These are phyloP conservation scores for Tillus elongatus DNA, from an alignment of 2,888 invertebrate genomes.

Conservation along the genomic window DNA sequence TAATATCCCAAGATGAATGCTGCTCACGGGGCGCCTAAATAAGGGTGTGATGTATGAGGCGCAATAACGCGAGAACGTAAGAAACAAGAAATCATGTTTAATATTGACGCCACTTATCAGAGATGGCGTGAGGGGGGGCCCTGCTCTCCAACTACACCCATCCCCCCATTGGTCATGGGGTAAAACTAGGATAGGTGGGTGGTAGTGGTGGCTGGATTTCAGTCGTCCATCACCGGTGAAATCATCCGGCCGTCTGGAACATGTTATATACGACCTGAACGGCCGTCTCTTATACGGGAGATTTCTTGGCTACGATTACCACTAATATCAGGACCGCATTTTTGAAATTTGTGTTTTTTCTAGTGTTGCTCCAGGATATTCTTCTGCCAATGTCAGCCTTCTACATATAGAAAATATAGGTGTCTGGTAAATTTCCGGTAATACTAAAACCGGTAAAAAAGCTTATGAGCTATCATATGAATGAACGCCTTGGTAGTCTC, in stretches of 20 bases:
- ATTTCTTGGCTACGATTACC: slow-evolving; percentile 25
- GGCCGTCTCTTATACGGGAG: slow-evolving; percentile 24
- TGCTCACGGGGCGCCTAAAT: slow-evolving; percentile 33
- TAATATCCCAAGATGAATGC: slow-evolving; percentile 29
- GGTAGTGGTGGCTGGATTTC: slow-evolving; percentile 37
- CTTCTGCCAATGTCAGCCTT: too few species aligned
- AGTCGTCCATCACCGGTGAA: slow-evolving; percentile 41
- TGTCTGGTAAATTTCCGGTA: too few species aligned
- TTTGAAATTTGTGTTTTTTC: too few species aligned
- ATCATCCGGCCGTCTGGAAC: slow-evolving; percentile 39
- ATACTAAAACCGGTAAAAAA: too few species aligned
- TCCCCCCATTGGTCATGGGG: too few species aligned
- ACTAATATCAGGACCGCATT: too few species aligned
- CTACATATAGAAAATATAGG: too few species aligned
- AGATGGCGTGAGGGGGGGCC: slow-evolving; percentile 16
- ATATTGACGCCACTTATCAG: slow-evolving; percentile 39
- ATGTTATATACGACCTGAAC: slow-evolving; percentile 36
- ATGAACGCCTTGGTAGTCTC: too few species aligned
- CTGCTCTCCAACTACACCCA: too few species aligned
- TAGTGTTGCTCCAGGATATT: too few species aligned
- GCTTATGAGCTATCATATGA: too few species aligned
- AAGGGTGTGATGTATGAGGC: slow-evolving; percentile 35
- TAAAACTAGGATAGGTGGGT: slow-evolving; percentile 10
- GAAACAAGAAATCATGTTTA: slow-evolving; percentile 41
- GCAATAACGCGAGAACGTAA: slow-evolving; percentile 39